phyloP scores from a whole-genome alignment of 1,140 invertebrate genomes.

The Polypedilum pembai region DNA sequence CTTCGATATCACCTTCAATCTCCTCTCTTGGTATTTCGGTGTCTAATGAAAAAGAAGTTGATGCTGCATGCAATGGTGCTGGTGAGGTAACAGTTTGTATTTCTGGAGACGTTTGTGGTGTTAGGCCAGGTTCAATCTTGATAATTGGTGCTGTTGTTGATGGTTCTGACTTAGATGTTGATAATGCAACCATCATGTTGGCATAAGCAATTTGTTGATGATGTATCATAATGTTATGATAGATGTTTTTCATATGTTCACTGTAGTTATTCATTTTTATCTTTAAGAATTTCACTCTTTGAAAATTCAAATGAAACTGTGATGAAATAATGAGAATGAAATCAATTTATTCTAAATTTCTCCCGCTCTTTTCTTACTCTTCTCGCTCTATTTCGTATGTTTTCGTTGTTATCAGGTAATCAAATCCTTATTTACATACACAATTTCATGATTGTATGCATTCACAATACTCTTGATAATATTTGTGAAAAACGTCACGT shows the following conservation, averaged over 20 bases:
- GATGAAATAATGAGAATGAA: background rate
- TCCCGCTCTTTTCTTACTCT: background rate
- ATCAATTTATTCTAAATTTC: background rate
- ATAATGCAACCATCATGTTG: background rate
- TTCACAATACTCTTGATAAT: too few relatives aligned
- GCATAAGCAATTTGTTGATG: background rate
- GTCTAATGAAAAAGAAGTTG: background rate
- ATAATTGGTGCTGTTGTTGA: background rate
- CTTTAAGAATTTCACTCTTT: background rate
- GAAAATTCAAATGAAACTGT: background rate
- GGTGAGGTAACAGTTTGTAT: background rate
- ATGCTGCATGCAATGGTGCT: background rate
- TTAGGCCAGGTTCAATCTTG: background rate
- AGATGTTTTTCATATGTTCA: background rate
- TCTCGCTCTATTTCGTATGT: background rate
- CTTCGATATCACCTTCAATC: constrained; percentile 9
- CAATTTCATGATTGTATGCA: too few relatives aligned
- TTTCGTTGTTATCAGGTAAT: background rate
- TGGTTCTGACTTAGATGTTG: background rate
- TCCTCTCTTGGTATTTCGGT: background rate
- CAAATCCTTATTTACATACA: too few relatives aligned
- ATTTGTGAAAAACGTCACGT: too few relatives aligned
- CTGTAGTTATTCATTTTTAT: background rate
- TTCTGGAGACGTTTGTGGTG: background rate
- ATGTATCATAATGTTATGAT: background rate